Base-by-base conservation (phyloP, 2,797 vertebrate genomes). In the Ammospiza maritima region DNA sequence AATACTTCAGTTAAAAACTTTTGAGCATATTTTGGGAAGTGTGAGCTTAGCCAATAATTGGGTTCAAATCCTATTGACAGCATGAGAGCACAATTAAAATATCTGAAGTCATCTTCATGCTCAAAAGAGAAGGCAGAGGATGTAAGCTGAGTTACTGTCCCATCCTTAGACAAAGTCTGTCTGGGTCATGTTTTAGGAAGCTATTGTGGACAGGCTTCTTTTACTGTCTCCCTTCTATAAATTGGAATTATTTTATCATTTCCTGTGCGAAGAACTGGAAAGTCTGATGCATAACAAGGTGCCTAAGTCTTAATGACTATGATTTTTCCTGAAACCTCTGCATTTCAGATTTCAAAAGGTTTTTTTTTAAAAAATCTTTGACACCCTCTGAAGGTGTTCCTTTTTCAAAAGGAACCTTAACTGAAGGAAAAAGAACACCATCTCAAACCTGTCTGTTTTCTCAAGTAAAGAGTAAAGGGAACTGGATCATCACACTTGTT, bases 321-420 rank as follows among this genome's bases (percentile, higher is more conserved):
- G 48, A 58, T 48, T 93, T 76, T 85, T 85, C 58, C 65, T 74
- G 71, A 90, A 84, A 82, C 87, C 36, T 88, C 85, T 91, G 51
- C 80, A 87, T 94, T 96, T 93, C 53, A 60, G 27, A 81, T 95
- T 85, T 94, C 44, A 90, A 78, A 93, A 72, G 19, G 15, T 67
- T 44, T 79, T 38, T 38, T 38, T 47, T 30, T 1, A 34, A 1
- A 61, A 53, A 53, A 71, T 69, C 54, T 72, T 84, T 48, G 22
- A 65, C 57, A 45, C 2, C 5, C 16, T 69, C 58, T 42, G 36
- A 78, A 80, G 13, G 23, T 76, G 51, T 79, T 77, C 20, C 36
- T 88, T 88, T 92, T 89, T 51, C 42, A 89, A 79, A 90, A 71
- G 54, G 48, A 65, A 65, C 65, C 51, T 94, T 91, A 53, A 45